Evolutionary conservation across 1,140 invertebrate species (phyloP), one percentile per base, ranked within the genome.

Genomic region (Aphaenogaster ashmeadi): DNA sequence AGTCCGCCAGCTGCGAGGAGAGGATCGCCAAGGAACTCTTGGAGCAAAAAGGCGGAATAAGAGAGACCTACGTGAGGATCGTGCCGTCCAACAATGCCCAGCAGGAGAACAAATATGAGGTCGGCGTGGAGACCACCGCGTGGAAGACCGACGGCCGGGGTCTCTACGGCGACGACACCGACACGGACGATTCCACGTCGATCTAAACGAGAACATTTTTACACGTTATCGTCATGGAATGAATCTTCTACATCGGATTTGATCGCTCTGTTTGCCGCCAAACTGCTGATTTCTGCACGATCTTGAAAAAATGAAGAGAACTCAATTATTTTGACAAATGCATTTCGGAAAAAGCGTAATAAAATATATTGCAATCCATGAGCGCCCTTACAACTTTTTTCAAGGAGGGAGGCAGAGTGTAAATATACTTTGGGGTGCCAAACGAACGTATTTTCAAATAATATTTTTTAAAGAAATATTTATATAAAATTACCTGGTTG

Each of bases 161-260:
- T 86, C 38, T 88, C 7, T 92, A 92, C 52, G 91, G 86, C 6
- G 91, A 92, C 18, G 93, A 95, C 67, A 93, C 88, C 71, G 94
- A 94, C 38, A 92, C 93, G 21, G 94, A 95, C 15, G 93, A 94
- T 87, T 95, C 94, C 6, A 95, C 94, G 21, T 95, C 94, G 36
- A 93, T 95, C 69, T 95, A 93, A 94, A 33, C 18, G 7, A 60
- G 15, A 15, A 52, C 18, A 18, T 47, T 36, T 27, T 79, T n/a
- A 38, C 36, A 18, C 21, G 11, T 33, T 9, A 52, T 52, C 27
- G 6, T 13, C 8, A 7, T 15, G 3, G 3, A 13, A 77, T 27
- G 21, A 77, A 13, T 50, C 44, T 7, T 27, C 9, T 3, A 2
- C 72, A 15, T 27, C 15, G 36, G 8, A 38, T 52, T 38, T 18